Evolutionary conservation across 2,797 vertebrate genomes (phyloP), one percentile per base, ranked within the genome.

Genomic region (Sebastes oblongus): DNA sequence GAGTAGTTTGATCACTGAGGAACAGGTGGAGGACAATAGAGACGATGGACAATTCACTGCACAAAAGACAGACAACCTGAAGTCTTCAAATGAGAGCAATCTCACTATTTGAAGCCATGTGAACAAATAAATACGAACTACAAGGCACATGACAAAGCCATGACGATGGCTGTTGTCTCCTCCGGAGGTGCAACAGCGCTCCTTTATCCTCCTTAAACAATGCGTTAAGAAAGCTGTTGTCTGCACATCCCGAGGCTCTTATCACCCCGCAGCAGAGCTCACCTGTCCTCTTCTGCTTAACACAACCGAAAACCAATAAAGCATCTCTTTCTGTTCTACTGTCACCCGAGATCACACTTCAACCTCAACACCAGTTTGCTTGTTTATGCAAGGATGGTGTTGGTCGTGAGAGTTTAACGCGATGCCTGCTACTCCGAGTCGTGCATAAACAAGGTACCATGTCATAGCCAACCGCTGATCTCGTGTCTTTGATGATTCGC

Each of bases 401-500:
- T 72, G 74, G 88, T 83, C 34, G 74, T 70, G 66, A 86, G 91
- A 88, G 85, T 90, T 83, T 79, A 86, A 80, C 61, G 27, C 46
- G 29, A 79, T 64, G 87, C 85, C 83, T 89, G 88, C 81, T 88
- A 60, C 80, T 85, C 82, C 34, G 78, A 87, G 83, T 86, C 78
- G 77, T 39, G 75, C 78, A 73, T 87, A 91, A 92, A 93, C 88
- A 88, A 84, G 86, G 79, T 81, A 81, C 72, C 82, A 77, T 80
- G 78, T 87, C 90, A 76, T 30, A 81, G 86, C 88, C 91, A 92
- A 84, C 80, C 10, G 27, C 82, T 89, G 89, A 93, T 92, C 88
- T 92, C 65, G 68, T 88, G 90, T 89, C 92, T 94, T 93, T 92
- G 93, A 94, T 92, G 90, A 93, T 94, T 94, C 67, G 87, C 89